Conservation (phyloP, 2,888 invertebrate species). For the Cryptus armator region DNA sequence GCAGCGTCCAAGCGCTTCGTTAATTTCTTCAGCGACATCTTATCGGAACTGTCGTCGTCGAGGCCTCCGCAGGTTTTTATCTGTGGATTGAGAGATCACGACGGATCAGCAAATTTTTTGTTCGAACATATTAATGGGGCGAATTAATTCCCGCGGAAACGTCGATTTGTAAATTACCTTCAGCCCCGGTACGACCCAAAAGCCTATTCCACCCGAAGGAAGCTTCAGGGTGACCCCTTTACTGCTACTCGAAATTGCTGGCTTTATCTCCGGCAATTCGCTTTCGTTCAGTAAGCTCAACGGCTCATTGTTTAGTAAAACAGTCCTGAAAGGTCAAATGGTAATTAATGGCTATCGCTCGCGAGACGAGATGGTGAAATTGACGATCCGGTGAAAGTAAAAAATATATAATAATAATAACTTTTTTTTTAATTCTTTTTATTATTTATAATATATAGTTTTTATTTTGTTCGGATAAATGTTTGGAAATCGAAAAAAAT, state of each 20-base stretch:
- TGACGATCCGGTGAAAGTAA: neutral
- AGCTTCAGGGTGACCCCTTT: slow-evolving; percentile 87
- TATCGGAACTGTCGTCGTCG: slow-evolving; percentile 69
- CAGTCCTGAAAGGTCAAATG: slow-evolving; percentile 85
- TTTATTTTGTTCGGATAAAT: too few relatives aligned
- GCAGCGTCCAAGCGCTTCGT: slow-evolving; percentile 69
- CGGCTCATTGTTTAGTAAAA: slow-evolving; percentile 88
- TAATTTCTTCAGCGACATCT: slow-evolving; percentile 67
- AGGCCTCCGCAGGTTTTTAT: slow-evolving; percentile 75
- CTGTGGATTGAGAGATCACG: slow-evolving; percentile 63
- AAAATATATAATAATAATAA: neutral
- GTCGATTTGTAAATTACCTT: slow-evolving; percentile 85
- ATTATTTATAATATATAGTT: too few relatives aligned
- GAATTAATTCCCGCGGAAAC: neutral
- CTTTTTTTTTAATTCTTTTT: too few relatives aligned
- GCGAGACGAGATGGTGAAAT: neutral
- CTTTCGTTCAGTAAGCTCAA: slow-evolving; percentile 88
- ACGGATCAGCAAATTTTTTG: neutral
- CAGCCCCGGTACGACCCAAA: slow-evolving; percentile 91
- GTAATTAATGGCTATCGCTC: slow-evolving; percentile 16
- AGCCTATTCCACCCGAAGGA: slow-evolving; percentile 90
- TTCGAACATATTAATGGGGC: neutral
- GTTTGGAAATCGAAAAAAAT: too few relatives aligned
- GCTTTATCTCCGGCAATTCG: slow-evolving; percentile 84
- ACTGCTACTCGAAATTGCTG: slow-evolving; percentile 86